Evolutionary conservation across 2,888 invertebrate genomes (phyloP), one percentile per base, ranked within the genome.

Genomic region (Cistogaster globosa): DNA sequence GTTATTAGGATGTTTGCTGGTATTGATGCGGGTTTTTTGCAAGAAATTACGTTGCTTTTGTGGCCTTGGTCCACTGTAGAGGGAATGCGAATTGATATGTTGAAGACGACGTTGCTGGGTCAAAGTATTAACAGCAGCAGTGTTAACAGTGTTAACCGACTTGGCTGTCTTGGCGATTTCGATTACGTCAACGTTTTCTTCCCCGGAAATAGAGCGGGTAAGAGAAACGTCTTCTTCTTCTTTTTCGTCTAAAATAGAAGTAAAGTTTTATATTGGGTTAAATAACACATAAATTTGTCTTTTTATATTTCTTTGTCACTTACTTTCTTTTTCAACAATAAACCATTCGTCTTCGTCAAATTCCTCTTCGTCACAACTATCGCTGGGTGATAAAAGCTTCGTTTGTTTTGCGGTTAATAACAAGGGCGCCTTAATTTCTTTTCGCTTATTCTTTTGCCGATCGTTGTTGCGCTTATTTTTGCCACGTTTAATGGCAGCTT

Each of bases 311-410:
- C 2, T 8, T 16, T 8, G 12, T 16, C 45, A 89, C 91, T 90
- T 86, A 92, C 92, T 91, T 85, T 91, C 91, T 87, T 92, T 92
- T 86, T 93, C 93, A 86, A 94, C 93, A 89, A 94, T 91, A 78
- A 94, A 92, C 94, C 94, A 94, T 88, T 94, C 94, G 89, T 94
- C 94, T 87, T 92, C 94, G 88, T 92, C 89, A 67, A 71, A 63
- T 69, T 87, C 83, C 75, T 87, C 84, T 51, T 88, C 88, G 68
- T 87, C 82, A 72, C 76, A 51, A 57, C 67, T 79, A 68, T 83
- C 87, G 84, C 79, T 87, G 45, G 89, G 87, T 32, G 89, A 88
- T 57, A 88, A 72, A 65, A 90, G 80, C 84, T 89, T 89, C 84
- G 89, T 88, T 80, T 48, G 65, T 12, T 58, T 80, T n/a, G 57